Evolutionary conservation across 2,113 vertebrate genomes (phyloP).

Genomic region (Phylloscopus whistleri): DNA sequence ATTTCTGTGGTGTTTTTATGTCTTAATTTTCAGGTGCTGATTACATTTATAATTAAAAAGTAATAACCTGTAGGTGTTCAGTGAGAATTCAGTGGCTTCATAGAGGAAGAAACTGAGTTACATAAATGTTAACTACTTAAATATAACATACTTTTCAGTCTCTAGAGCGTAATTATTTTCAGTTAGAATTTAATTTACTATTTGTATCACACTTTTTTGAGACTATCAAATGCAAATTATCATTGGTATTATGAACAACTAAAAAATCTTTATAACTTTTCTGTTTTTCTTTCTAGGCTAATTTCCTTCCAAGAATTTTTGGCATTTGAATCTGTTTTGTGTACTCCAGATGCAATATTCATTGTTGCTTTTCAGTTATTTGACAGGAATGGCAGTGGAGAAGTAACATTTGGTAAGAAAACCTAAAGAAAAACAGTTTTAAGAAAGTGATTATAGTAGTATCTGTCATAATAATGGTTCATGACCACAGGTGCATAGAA

Average conservation of each 20-base stretch:
- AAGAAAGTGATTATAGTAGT: constrained; percentile 34
- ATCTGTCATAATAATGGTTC: background rate
- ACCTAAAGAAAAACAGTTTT: constrained; percentile 45
- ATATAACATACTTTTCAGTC: background rate
- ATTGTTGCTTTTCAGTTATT: constrained; percentile 97
- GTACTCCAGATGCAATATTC: constrained; percentile 94
- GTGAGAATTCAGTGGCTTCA: background rate
- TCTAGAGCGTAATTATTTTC: background rate
- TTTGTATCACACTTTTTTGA: background rate
- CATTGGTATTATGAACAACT: background rate
- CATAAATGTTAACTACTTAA: background rate
- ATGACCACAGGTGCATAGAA: background rate
- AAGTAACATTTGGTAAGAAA: constrained; percentile 93
- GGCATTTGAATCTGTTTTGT: constrained; percentile 96
- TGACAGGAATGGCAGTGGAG: constrained; percentile 91
- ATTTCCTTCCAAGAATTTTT: constrained; percentile 98
- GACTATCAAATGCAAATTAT: background rate
- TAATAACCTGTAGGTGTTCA: background rate
- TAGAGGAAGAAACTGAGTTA: background rate
- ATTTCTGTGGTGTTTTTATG: background rate
- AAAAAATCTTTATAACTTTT: background rate
- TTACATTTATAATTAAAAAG: background rate
- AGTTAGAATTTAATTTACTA: background rate
- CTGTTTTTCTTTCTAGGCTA: constrained; percentile 80
- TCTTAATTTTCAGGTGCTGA: background rate